Evolutionary conservation across 2,113 vertebrate genomes (phyloP), one percentile per base, ranked within the genome.

Genomic region (Stegastes partitus): DNA sequence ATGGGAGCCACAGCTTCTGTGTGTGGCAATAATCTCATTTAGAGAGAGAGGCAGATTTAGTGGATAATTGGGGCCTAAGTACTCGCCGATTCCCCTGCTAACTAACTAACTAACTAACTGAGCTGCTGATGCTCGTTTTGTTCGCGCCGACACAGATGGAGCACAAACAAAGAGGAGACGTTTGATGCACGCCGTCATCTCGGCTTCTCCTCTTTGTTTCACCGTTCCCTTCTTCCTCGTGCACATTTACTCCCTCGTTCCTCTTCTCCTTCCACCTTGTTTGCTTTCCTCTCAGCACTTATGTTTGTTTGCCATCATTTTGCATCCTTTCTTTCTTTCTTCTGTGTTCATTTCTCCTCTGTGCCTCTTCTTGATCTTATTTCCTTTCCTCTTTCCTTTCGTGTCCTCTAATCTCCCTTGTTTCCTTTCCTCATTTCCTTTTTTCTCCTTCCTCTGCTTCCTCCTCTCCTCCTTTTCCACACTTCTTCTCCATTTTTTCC

Each of bases 1-100:
- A 92, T 93, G 94, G 94, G 94, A 94, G 93, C 90, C 90, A 84
- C 90, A 91, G 89, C 86, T 93, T 92, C 88, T 87, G 91, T 88
- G 89, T 93, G 92, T 91, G 91, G 93, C 90, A 94, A 94, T 94
- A 94, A 94, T 94, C 95, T 94, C 93, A 93, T 95, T 95, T 92
- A 94, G 92, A 92, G 91, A 84, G 91, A 91, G 86, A 85, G 85
- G 93, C 90, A 94, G 94, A 94, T 95, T 94, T 95, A 95, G 91
- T 93, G 92, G 87, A 93, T 95, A 95, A 95, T 94, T 95, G 94
- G 90, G 90, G 90, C 89, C 89, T 94, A 94, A 95, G 90, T 94
- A 94, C 91, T 90, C 82, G 54, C 83, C 64, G 89, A 94, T 93
- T 94, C 94, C 93, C 94, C 77, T 78, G 93, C 92, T 93, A 94